Base-by-base conservation (phyloP, 2,113 vertebrate species). In the Brachypodius melanocephalos region DNA sequence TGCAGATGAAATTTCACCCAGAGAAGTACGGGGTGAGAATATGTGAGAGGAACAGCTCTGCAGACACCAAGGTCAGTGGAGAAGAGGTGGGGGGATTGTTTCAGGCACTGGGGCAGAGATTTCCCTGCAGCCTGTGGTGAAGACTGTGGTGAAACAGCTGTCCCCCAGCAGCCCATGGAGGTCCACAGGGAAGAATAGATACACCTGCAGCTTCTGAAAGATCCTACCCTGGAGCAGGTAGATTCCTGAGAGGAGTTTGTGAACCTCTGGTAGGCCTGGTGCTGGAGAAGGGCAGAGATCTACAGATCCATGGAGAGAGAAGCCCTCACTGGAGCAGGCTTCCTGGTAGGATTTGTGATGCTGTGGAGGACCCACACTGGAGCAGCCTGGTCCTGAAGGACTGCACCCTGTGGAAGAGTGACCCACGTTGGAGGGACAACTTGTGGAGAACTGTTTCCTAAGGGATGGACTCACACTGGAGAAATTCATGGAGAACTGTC, bases 401-500 rank as follows among this genome's bases (percentile, higher is more conserved):
- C 25, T 66, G 31, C 34, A 36, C 8, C 9, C 17, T 29, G 4
- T 43, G 71, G 16, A 42, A 58, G 36, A 42, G 31, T 34, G 43
- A 42, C 1, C 17, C 51, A 24, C 1, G 0, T 1, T 34, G 42
- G 49, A 65, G 49, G 38, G 38, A 38, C 8, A 38, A 38, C 38
- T 38, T 38, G n/a, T 40, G 49, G 6, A 55, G 18, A 54, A 3
- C 28, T 84, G 11, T 28, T 45, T 14, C 7, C 21, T 54, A 28
- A 46, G 48, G n/a, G 21, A 38, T n/a, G 40, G 38, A 26, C 22
- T 62, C 22, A 3, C 22, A 29, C 4, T 48, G 29, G 3, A 74
- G 34, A 55, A 65, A 46, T 19, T 29, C 0, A 28, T 48, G 49
- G 6, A 40, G 61, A 74, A 10, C 15, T 46, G 28, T 55, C 48